Conservation (phyloP, 1,140 invertebrate genomes). For the Drosophila sechellia region DNA sequence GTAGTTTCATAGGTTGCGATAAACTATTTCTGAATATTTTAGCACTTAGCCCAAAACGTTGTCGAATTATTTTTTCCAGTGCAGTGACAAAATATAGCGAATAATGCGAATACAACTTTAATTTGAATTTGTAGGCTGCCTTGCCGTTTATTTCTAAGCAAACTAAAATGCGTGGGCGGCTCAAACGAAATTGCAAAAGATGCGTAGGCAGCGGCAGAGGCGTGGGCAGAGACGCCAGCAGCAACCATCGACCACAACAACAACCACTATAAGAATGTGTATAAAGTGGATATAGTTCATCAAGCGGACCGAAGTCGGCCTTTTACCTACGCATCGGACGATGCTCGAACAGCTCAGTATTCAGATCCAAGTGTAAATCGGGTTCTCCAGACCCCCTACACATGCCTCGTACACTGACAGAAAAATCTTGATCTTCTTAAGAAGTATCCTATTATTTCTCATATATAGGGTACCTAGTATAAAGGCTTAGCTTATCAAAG, state of each 20-base stretch:
- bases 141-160: conserved; percentile 74
- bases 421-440: not conserved
- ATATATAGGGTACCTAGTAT: no score
- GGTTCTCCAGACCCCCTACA: conserved; percentile 33
- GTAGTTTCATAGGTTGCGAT: no score
- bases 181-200: conserved; percentile 81
- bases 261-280: conserved; percentile 11
- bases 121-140: conserved; percentile 64
- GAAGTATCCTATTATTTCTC: no score
- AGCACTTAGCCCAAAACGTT: no score
- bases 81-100: conserved; percentile 39
- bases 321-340: conserved; percentile 71
- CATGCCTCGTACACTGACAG: conserved; percentile 1
- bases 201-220: conserved; percentile 62
- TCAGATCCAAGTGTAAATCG: conserved; percentile 47
- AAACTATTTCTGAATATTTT: no score
- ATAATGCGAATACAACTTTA: conserved; percentile 63
- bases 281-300: conserved; percentile 60
- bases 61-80: not conserved
- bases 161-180: conserved; percentile 72
- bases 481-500: no score
- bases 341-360: conserved; percentile 15
- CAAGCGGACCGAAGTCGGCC: conserved; percentile 43
- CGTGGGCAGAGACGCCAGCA: conserved; percentile 12
- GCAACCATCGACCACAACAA: conserved; percentile 15